Percentiles rank a stretch among this genome's conserved stretches.
Evolutionary conservation across 2,113 vertebrate species (phyloP).

Genomic region (Halichoeres trimaculatus): DNA sequence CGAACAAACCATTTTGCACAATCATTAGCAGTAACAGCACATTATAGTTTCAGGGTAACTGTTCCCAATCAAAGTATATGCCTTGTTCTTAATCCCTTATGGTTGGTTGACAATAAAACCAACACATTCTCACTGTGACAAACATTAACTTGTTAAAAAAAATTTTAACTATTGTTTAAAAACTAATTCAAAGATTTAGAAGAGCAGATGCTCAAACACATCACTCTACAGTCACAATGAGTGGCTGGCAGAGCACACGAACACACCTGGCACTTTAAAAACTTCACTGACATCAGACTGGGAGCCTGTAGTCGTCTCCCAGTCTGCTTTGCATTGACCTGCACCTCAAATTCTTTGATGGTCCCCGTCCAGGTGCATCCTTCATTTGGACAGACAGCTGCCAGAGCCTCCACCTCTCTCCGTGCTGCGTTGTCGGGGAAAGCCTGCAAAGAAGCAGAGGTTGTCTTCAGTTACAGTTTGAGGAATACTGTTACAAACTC

Average conservation of each 20-base stretch:
- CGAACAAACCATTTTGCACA: too few species aligned
- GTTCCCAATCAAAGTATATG: too few species aligned
- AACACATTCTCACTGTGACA: too few species aligned
- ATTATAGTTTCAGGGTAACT: too few species aligned
- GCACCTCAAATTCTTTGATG: conserved; percentile 95
- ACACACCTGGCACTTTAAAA: not conserved
- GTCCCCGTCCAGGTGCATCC: conserved; percentile 94
- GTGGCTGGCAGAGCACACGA: not conserved
- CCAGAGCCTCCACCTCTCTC: conserved; percentile 93
- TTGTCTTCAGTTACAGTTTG: conserved; percentile 33
- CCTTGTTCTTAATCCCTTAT: too few species aligned
- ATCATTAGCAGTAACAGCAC: too few species aligned
- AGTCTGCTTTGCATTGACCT: not conserved
- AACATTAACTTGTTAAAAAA: too few species aligned
- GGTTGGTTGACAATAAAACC: too few species aligned
- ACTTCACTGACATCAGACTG: not conserved
- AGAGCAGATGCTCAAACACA: not conserved
- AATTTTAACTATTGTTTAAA: too few species aligned
- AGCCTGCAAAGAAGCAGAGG: conserved; percentile 81
- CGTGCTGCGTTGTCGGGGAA: conserved; percentile 97
- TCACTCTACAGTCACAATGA: not conserved
- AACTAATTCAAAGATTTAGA: too few species aligned
- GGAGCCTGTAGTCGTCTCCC: not conserved
- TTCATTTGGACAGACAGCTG: conserved; percentile 89
- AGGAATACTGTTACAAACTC: conserved; percentile 1